Conservation (phyloP, 2,113 vertebrate species). For the Deroptyus accipitrinus region DNA sequence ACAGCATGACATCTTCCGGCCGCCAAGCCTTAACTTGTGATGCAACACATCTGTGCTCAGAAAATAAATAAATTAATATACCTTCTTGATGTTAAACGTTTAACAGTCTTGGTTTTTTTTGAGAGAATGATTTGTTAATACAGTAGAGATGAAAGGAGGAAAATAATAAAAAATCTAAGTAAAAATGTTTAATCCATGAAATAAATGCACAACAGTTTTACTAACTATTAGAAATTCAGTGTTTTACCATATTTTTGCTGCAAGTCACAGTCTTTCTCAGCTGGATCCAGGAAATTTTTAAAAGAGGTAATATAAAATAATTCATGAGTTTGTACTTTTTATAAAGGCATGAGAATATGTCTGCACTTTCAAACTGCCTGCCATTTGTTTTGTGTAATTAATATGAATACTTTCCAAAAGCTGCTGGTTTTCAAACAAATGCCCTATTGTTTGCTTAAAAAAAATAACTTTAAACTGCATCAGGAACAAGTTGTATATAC, state of each 20-base stretch:
- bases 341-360: constrained; percentile 45
- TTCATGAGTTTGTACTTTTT: constrained; percentile 34
- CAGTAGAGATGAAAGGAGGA: neutral
- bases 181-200: constrained; percentile 61
- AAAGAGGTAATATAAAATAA: constrained; percentile 56
- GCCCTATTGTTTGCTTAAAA: neutral
- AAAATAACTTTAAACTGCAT: neutral
- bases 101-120: neutral
- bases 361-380: constrained; percentile 30
- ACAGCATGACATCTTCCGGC: too few relatives aligned
- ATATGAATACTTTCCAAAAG: neutral
- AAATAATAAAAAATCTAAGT: constrained; percentile 46
- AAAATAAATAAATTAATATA: constrained; percentile 24
- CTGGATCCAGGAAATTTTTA: constrained; percentile 32
- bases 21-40: too few relatives aligned
- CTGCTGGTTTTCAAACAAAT: neutral
- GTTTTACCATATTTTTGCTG: neutral
- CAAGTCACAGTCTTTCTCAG: constrained; percentile 8
- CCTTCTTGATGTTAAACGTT: neutral
- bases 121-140: constrained; percentile 36
- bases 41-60: neutral
- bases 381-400: neutral
- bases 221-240: constrained; percentile 59
- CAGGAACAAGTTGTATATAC: rapidly evolving
- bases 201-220: constrained; percentile 17